These are phyloP conservation scores for Siniperca chuatsi DNA, from an alignment of 2,113 vertebrate genomes.

Conservation along the genomic window DNA sequence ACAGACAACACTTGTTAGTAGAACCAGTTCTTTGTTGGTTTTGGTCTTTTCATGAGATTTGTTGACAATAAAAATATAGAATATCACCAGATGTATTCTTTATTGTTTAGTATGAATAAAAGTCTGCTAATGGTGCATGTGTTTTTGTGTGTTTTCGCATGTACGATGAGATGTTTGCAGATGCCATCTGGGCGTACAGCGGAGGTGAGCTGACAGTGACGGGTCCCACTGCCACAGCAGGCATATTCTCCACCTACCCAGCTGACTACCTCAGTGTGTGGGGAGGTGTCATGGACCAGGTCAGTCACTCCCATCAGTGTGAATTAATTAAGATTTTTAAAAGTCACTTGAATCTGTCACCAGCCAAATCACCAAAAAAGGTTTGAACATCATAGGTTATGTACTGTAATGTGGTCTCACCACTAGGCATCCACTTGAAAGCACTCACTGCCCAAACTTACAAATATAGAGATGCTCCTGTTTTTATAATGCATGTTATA, in stretches of 20 bases:
- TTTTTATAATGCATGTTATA: no score
- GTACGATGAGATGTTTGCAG: constrained; percentile 46
- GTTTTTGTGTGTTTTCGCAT: constrained; percentile 13
- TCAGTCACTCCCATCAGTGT: constrained; percentile 40
- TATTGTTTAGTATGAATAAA: background rate
- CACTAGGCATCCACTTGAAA: no score
- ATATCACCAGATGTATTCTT: background rate
- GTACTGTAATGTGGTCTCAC: no score
- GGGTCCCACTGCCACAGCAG: constrained; percentile 84
- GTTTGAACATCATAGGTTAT: no score
- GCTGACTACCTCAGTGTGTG: constrained; percentile 82
- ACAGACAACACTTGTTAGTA: no score
- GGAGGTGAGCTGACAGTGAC: constrained; percentile 78
- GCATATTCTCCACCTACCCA: constrained; percentile 88
- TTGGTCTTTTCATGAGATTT: background rate
- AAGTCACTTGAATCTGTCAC: no score
- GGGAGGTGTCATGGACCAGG: constrained; percentile 87
- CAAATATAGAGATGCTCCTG: no score
- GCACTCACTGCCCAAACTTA: no score
- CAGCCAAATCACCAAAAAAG: no score
- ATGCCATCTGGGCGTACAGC: constrained; percentile 81
- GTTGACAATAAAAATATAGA: background rate
- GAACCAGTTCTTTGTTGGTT: background rate
- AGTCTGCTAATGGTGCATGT: background rate
- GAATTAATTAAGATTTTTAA: no score